Percentiles rank a stretch among this genome's conserved stretches.
Evolutionary conservation across 2,888 invertebrate species (phyloP).

Genomic region (Tiphia femorata): DNA sequence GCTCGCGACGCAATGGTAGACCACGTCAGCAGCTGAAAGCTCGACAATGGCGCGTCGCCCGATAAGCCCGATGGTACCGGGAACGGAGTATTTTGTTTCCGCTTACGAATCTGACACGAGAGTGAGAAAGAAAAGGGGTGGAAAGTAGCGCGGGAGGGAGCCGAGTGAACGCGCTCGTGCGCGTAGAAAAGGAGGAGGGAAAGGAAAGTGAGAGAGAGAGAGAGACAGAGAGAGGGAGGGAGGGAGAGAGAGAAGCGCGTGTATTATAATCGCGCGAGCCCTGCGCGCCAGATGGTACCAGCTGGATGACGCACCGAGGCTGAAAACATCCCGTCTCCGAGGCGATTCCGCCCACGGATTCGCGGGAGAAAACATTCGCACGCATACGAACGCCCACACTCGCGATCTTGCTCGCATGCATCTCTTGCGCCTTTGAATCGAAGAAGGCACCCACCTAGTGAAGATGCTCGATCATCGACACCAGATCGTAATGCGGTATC

Average conservation of each 20-base stretch:
- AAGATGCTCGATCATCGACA: too few relatives aligned
- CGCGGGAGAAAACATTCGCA: conserved; percentile 20
- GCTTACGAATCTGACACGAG: conserved; percentile 4
- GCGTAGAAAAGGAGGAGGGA: too few relatives aligned
- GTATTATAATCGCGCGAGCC: conserved; percentile 39
- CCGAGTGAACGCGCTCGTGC: too few relatives aligned
- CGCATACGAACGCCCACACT: conserved; percentile 1
- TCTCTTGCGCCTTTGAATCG: too few relatives aligned
- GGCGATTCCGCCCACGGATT: conserved; percentile 37
- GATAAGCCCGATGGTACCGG: too few relatives aligned
- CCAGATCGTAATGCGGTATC: too few relatives aligned
- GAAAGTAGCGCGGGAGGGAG: too few relatives aligned
- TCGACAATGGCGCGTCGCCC: too few relatives aligned
- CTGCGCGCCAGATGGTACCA: conserved; percentile 54
- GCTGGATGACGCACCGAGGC: conserved; percentile 50
- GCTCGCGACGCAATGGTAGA: too few relatives aligned
- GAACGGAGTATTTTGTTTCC: conserved; percentile 9
- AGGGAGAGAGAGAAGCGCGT: conserved; percentile 12
- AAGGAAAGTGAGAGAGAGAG: conserved; percentile 5
- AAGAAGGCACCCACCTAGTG: too few relatives aligned
- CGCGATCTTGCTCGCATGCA: not conserved
- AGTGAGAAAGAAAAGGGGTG: too few relatives aligned
- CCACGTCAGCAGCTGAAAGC: too few relatives aligned
- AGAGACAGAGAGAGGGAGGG: not conserved
- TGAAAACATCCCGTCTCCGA: conserved; percentile 45